phyloP scores from a whole-genome alignment of 2,888 invertebrate genomes.

The Noctua janthina region DNA sequence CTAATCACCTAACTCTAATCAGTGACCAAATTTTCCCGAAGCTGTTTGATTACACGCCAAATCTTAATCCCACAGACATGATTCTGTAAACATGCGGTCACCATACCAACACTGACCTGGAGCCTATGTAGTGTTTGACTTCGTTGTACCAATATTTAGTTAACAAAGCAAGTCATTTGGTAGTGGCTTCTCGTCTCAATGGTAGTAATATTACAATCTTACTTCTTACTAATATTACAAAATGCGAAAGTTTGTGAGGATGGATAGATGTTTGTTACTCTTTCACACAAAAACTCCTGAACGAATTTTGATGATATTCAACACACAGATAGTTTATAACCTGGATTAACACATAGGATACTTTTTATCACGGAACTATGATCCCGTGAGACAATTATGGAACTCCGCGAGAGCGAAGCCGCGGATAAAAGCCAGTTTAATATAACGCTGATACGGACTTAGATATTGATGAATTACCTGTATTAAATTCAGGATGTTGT shows the following conservation, averaged over 20 bases:
- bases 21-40: conserved; percentile 20
- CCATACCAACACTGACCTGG: conserved; percentile 27
- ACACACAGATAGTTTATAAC: too few relatives aligned
- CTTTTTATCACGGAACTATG: too few relatives aligned
- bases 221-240: too few relatives aligned
- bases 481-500: not conserved
- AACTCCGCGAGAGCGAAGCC: too few relatives aligned
- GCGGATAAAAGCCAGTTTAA: too few relatives aligned
- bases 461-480: conserved; percentile 5
- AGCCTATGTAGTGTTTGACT: conserved; percentile 11
- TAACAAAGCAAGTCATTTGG: conserved; percentile 15
- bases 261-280: too few relatives aligned
- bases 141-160: conserved; percentile 34
- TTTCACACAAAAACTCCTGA: too few relatives aligned
- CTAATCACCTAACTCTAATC: conserved; percentile 16
- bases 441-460: not conserved
- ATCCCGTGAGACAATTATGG: too few relatives aligned
- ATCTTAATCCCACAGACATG: conserved; percentile 29
- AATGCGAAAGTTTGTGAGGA: too few relatives aligned
- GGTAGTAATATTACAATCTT: not conserved
- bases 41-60: conserved; percentile 33
- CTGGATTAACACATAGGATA: too few relatives aligned
- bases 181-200: conserved; percentile 4
- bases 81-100: conserved; percentile 24
- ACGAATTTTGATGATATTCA: too few relatives aligned